These are phyloP conservation scores for Plebejus argus DNA, from an alignment of 2,888 invertebrate species.

Conservation along the genomic window DNA sequence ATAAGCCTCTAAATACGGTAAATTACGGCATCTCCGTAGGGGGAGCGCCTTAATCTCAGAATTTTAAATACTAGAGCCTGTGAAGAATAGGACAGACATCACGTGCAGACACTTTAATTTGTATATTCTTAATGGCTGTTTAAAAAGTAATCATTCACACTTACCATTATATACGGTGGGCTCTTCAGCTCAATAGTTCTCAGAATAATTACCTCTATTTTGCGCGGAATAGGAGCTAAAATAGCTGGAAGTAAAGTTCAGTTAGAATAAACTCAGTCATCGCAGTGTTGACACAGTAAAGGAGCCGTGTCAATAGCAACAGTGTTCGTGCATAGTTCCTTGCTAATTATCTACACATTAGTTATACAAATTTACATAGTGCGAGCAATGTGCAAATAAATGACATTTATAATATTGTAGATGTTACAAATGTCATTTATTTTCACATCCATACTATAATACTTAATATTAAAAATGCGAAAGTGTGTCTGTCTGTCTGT, in stretches of 20 bases:
- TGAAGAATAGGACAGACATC: neutral
- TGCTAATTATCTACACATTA: conserved; percentile 20
- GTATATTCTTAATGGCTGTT: conserved; percentile 17
- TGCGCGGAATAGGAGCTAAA: neutral
- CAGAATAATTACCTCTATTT: neutral
- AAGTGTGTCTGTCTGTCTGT: too few relatives aligned
- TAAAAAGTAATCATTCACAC: conserved; percentile 21
- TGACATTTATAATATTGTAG: neutral
- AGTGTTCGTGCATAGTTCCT: conserved; percentile 23
- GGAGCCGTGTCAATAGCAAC: conserved; percentile 29
- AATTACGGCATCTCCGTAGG: too few relatives aligned
- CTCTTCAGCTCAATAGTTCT: neutral
- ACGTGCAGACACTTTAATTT: neutral
- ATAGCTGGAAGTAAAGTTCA: neutral
- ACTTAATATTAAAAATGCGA: too few relatives aligned
- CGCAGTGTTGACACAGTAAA: conserved; percentile 11
- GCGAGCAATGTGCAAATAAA: neutral
- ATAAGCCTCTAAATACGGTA: too few relatives aligned
- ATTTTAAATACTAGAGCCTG: neutral
- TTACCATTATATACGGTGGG: neutral
- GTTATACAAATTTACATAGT: conserved; percentile 18
- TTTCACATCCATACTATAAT: neutral
- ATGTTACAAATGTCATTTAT: too few relatives aligned
- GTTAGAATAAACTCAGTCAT: conserved; percentile 20
- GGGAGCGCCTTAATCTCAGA: too few relatives aligned